These are phyloP conservation scores for Odontothrips loti DNA, from an alignment of 2,888 invertebrate genomes.

Conservation along the genomic window DNA sequence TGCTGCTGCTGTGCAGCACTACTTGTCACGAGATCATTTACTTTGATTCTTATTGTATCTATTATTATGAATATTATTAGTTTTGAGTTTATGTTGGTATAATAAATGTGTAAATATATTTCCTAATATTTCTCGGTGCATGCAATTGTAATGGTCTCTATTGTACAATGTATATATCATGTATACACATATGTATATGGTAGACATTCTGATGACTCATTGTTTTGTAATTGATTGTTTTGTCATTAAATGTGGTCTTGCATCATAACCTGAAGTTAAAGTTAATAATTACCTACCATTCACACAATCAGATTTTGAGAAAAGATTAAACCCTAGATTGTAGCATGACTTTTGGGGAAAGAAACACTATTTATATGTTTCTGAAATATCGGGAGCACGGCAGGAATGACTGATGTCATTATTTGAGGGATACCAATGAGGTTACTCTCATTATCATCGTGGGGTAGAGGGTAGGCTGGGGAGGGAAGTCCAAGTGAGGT, in stretches of 20 bases:
- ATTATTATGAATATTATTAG: slow-evolving; percentile 33
- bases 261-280: neutral
- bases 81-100: slow-evolving; percentile 27
- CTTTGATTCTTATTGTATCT: slow-evolving; percentile 20
- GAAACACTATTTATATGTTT: too few species aligned
- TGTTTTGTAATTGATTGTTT: slow-evolving; percentile 25
- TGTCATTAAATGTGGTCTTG: slow-evolving; percentile 20
- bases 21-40: slow-evolving; percentile 4
- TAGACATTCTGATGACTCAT: neutral
- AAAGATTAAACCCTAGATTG: too few species aligned
- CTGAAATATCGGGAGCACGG: too few species aligned
- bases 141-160: slow-evolving; percentile 23
- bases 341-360: too few species aligned
- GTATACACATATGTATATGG: slow-evolving; percentile 17
- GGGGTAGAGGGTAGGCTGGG: too few species aligned
- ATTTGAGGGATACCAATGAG: too few species aligned
- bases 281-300: too few species aligned
- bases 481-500: too few species aligned
- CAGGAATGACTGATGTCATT: too few species aligned
- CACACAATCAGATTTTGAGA: too few species aligned
- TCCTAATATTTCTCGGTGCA: neutral
- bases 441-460: too few species aligned
- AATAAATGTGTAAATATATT: neutral
- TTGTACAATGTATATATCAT: slow-evolving; percentile 9
- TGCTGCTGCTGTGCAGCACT: slow-evolving; percentile 17